Evolutionary conservation across 1,140 invertebrate species (phyloP).

Genomic region (Chymomyza costata): DNA sequence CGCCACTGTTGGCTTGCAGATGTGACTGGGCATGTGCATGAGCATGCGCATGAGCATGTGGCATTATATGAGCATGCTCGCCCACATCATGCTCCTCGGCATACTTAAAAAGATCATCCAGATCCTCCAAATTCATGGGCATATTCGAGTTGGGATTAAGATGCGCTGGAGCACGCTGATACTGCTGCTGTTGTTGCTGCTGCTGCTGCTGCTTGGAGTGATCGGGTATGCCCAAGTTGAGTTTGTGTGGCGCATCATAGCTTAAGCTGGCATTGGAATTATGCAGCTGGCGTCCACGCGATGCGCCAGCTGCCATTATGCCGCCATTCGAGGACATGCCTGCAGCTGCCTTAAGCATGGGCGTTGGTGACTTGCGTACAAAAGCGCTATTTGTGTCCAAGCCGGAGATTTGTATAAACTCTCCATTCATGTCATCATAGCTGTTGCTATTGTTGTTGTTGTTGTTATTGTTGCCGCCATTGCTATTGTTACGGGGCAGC

Average conservation of each 20-base stretch:
- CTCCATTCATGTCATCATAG: conserved; percentile 60
- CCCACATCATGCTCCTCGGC: conserved; percentile 79
- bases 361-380: conserved; percentile 78
- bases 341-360: conserved; percentile 64
- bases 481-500: conserved; percentile 72
- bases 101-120: conserved; percentile 83
- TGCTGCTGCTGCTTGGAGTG: conserved; percentile 73
- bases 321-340: conserved; percentile 1
- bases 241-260: conserved; percentile 45
- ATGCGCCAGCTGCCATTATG: background rate
- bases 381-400: conserved; percentile 78
- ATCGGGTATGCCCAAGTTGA: conserved; percentile 71
- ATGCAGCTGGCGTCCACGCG: conserved; percentile 7
- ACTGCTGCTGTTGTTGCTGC: conserved; percentile 26
- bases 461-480: conserved; percentile 75
- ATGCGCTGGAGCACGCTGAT: conserved; percentile 49
- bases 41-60: conserved; percentile 53
- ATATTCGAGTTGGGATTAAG: conserved; percentile 75
- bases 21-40: conserved; percentile 35
- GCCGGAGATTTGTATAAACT: conserved; percentile 75
- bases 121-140: conserved; percentile 81
- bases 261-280: conserved; percentile 33
- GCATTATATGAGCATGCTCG: conserved; percentile 30
- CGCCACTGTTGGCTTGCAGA: conserved; percentile 1
- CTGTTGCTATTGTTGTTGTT: conserved; percentile 68